These are phyloP conservation scores for Eupristina koningsbergeri DNA, from an alignment of 1,140 invertebrate genomes.

Conservation along the genomic window DNA sequence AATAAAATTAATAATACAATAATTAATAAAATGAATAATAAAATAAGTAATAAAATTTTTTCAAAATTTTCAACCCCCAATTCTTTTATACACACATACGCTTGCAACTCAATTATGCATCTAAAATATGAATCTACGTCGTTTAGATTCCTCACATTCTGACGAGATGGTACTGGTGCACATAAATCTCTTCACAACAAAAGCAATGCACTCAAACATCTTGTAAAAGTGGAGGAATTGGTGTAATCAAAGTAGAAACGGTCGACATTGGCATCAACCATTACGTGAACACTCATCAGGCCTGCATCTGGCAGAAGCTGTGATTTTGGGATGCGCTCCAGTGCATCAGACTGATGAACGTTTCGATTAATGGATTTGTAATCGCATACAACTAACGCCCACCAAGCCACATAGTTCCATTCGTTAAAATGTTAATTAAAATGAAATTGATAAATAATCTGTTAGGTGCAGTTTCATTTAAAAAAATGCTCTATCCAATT, in stretches of 20 bases:
- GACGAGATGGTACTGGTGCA: not conserved
- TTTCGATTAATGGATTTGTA: constrained; percentile 45
- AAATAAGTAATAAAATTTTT: too few relatives aligned
- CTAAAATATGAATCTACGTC: constrained; percentile 8
- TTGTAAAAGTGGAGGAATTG: not conserved
- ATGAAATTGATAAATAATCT: too few relatives aligned
- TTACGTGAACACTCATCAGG: constrained; percentile 37
- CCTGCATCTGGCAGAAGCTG: not conserved
- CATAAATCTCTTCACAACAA: not conserved
- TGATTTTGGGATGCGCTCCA: constrained; percentile 43
- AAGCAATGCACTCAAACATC: constrained; percentile 15
- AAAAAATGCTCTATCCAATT: not conserved
- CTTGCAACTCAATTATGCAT: constrained; percentile 16
- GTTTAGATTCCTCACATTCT: constrained; percentile 14
- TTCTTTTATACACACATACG: too few relatives aligned
- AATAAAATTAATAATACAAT: too few relatives aligned
- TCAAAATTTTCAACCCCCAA: too few relatives aligned
- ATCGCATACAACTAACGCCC: not conserved
- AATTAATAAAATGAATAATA: too few relatives aligned
- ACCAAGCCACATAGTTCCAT: not conserved
- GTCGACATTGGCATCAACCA: not conserved
- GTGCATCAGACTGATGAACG: constrained; percentile 60
- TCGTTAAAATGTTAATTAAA: not conserved
- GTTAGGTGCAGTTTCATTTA: too few relatives aligned
- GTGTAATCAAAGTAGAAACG: not conserved